Evolutionary conservation across 2,888 invertebrate genomes (phyloP).

Genomic region (Trichopria drosophilae): DNA sequence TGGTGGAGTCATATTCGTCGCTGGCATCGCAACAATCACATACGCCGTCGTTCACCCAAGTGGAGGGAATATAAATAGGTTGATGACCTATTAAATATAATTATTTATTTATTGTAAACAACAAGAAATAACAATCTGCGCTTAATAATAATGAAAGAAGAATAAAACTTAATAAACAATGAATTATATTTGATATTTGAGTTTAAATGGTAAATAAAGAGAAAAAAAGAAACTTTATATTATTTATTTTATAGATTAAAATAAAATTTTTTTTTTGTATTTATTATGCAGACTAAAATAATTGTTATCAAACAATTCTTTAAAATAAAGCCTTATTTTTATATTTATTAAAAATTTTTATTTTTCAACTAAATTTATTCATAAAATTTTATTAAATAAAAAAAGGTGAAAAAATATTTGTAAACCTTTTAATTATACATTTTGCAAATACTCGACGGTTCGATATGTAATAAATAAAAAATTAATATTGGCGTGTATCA

Average conservation of each 20-base stretch:
- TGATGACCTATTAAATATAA: constrained; percentile 66
- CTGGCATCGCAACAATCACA: constrained; percentile 94
- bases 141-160: neutral
- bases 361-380: too few species aligned
- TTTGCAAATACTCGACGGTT: too few species aligned
- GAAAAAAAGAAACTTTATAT: neutral
- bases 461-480: too few species aligned
- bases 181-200: constrained; percentile 1
- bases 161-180: neutral
- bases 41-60: constrained; percentile 90
- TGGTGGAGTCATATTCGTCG: constrained; percentile 74
- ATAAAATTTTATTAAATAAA: too few species aligned
- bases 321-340: neutral
- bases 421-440: too few species aligned
- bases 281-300: neutral
- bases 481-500: too few species aligned
- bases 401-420: too few species aligned
- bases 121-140: neutral
- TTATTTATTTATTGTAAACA: too few species aligned
- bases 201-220: neutral
- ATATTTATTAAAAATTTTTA: too few species aligned
- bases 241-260: neutral
- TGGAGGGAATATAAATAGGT: constrained; percentile 77
- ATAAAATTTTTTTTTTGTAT: neutral
- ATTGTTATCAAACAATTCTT: neutral